Evolutionary conservation across 1,140 invertebrate species (phyloP).

Genomic region (Dinoponera quadriceps): DNA sequence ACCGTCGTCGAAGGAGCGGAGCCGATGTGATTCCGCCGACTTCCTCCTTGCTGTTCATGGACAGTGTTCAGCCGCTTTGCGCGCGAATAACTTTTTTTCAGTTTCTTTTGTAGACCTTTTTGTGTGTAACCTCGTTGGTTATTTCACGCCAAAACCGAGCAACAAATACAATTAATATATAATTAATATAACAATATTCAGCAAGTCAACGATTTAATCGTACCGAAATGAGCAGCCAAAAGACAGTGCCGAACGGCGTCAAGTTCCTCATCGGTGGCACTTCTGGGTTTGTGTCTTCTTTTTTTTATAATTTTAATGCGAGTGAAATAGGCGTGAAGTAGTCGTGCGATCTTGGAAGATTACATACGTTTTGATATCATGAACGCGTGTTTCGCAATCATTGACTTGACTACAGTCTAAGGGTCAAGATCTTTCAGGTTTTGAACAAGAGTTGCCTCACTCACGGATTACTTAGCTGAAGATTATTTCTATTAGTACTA

Average conservation of each 20-base stretch:
- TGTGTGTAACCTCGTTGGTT: neutral
- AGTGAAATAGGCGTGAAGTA: neutral
- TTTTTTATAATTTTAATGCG: slow-evolving; percentile 39
- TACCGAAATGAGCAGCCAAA: slow-evolving; percentile 72
- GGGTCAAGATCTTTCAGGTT: neutral
- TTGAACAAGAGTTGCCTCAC: neutral
- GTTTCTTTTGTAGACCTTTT: neutral
- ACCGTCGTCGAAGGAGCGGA: neutral
- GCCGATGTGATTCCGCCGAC: slow-evolving; percentile 17
- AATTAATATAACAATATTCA: neutral
- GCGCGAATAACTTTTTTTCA: neutral
- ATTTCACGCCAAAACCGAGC: neutral
- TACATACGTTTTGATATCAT: neutral
- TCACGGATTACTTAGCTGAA: neutral
- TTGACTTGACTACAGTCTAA: neutral
- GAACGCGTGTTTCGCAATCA: slow-evolving; percentile 1
- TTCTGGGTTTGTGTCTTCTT: slow-evolving; percentile 88
- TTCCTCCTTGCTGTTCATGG: slow-evolving; percentile 3
- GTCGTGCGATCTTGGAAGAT: neutral
- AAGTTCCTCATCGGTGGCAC: slow-evolving; percentile 90
- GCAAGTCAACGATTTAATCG: slow-evolving; percentile 8
- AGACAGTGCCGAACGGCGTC: slow-evolving; percentile 87
- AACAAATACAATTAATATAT: slow-evolving; percentile 13
- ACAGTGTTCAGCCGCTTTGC: neutral
- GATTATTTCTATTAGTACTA: neutral